Conservation (phyloP, 1,140 invertebrate species). For the Drosophila hydei region DNA sequence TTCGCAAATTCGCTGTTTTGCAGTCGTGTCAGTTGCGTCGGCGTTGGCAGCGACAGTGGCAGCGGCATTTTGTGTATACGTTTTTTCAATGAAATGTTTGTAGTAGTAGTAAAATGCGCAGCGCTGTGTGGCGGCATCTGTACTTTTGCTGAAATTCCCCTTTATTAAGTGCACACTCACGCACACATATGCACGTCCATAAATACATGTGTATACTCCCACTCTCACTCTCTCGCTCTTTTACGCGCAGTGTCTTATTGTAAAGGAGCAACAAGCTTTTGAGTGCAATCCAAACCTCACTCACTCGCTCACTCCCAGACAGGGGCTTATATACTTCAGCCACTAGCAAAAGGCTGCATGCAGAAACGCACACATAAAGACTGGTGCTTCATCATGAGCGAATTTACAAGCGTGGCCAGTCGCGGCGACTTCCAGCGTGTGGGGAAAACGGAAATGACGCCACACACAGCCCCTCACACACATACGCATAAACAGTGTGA, state of each 20-base stretch:
- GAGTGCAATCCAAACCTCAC: conserved; percentile 67
- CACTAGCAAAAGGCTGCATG: conserved; percentile 35
- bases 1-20: conserved; percentile 39
- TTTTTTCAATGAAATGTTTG: conserved; percentile 76
- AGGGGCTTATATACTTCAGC: conserved; percentile 44
- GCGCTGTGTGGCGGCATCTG: conserved; percentile 73
- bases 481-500: conserved; percentile 4
- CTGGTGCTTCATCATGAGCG: conserved; percentile 16
- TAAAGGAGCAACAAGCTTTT: conserved; percentile 74
- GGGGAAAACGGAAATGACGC: conserved; percentile 79
- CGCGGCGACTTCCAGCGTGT: conserved; percentile 54
- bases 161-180: conserved; percentile 25
- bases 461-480: conserved; percentile 45
- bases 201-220: background rate
- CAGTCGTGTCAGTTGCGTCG: conserved; percentile 17
- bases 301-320: conserved; percentile 13
- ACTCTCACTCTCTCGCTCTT: conserved; percentile 32
- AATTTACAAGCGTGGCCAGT: conserved; percentile 35
- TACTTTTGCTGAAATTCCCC: conserved; percentile 67
- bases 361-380: conserved; percentile 32
- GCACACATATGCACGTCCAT: conserved; percentile 1
- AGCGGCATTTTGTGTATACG: conserved; percentile 59
- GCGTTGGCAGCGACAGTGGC: conserved; percentile 33
- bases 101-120: conserved; percentile 69
- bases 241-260: conserved; percentile 13